Evolutionary conservation across 2,888 invertebrate species (phyloP), one percentile per base, ranked within the genome.

Genomic region (Apantesis nais): DNA sequence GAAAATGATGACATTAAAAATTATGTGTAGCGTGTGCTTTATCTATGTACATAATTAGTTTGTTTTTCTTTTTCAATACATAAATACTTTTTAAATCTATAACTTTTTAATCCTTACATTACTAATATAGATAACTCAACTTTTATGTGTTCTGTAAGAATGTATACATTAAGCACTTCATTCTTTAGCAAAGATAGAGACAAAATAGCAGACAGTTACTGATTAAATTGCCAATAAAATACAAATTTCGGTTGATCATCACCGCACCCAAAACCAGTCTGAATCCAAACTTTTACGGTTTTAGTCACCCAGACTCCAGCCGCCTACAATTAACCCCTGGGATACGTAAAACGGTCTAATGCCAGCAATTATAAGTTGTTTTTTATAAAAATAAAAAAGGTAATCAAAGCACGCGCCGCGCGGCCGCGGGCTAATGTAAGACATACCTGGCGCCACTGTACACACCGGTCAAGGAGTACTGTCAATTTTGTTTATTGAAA

Each of bases 321-420:
- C 88, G 86, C 87, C 89, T 79, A 79, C 89, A 91, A 93, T 93
- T 92, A 93, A 86, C 93, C 92, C 85, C 92, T 90, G 92, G 85
- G 89, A 85, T 93, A 93, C 93, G 92, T 93, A 92, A 90, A 90
- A 83, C 83, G 71, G 73, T 77, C 88, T 90, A 91, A 93, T 90
- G 86, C 85, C 92, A 86, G 89, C 93, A 92, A 94, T 94, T 94
- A 94, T 88, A 88, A 88, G 78, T 77, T 85, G 88, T 90, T 92
- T 92, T 90, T 81, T 76, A 70, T 52, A 67, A 85, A 88, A 86
- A 87, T 87, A 87, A 82, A 86, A 87, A 87, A 86, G 74, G 78
- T 77, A 79, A 77, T 81, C 86, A 92, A 93, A 93, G 90, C 93
- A 90, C 92, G 92, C 90, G 91, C 92, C 91, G 90, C 86, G 81